Conservation (phyloP, 2,797 vertebrate species). For the Anolis apletophallus region DNA sequence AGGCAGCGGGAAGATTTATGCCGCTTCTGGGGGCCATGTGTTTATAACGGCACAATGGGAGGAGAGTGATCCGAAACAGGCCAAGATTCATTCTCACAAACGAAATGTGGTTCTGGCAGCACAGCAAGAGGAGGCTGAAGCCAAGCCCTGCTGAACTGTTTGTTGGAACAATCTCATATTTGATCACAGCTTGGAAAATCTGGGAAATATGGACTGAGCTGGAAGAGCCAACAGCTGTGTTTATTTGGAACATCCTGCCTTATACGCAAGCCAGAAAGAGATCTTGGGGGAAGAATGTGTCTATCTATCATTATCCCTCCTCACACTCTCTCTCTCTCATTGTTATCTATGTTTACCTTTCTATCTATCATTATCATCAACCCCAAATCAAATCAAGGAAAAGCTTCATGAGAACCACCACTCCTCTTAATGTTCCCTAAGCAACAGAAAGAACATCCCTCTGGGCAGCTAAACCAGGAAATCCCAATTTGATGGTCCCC, state of each 20-base stretch:
- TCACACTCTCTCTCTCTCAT: too few species aligned
- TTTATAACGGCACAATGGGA: not conserved
- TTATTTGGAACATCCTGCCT: slow-evolving; percentile 63
- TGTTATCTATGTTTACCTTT: too few species aligned
- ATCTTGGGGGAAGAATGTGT: slow-evolving; percentile 19
- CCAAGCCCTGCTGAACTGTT: slow-evolving; percentile 19
- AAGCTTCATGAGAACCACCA: too few species aligned
- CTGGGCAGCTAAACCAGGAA: too few species aligned
- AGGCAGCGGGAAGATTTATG: not conserved
- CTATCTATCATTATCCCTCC: too few species aligned
- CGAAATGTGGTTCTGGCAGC: slow-evolving; percentile 13
- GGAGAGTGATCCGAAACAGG: fast-evolving
- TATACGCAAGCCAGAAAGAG: slow-evolving; percentile 52
- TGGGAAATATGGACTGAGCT: slow-evolving; percentile 48
- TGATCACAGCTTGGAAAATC: slow-evolving; percentile 46
- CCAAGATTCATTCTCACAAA: slow-evolving; percentile 29
- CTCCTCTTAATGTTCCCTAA: too few species aligned
- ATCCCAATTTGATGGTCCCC: too few species aligned
- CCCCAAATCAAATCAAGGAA: too few species aligned
- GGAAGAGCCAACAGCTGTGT: slow-evolving; percentile 66
- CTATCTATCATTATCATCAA: too few species aligned
- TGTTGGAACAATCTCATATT: slow-evolving; percentile 38
- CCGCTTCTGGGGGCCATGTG: slow-evolving; percentile 17
- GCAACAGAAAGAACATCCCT: too few species aligned
- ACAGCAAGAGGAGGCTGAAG: slow-evolving; percentile 16